Conservation (phyloP, 2,888 invertebrate genomes). For the Byasa hedistus region DNA sequence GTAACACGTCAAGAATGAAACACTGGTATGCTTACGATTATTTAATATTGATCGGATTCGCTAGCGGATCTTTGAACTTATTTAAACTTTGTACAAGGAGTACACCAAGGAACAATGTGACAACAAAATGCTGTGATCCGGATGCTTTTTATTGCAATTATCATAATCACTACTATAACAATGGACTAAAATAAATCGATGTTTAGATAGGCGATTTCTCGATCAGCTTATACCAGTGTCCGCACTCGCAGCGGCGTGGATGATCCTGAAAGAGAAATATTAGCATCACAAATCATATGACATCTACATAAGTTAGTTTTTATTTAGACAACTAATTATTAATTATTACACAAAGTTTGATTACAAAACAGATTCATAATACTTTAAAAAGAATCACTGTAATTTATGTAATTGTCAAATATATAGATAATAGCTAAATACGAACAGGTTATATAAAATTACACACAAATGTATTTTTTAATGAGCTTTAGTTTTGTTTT, state of each 20-base stretch:
- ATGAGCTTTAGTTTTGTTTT: too few relatives aligned
- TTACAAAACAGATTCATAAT: too few relatives aligned
- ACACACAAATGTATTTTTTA: too few relatives aligned
- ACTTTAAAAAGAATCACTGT: too few relatives aligned
- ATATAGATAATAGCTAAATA: too few relatives aligned
- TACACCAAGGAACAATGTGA: conserved; percentile 49
- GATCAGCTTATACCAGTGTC: conserved; percentile 96
- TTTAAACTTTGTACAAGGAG: conserved; percentile 41
- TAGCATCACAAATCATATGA: not conserved
- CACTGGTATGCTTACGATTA: conserved; percentile 70
- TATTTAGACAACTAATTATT: too few relatives aligned
- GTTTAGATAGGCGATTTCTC: conserved; percentile 86
- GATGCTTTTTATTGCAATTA: conserved; percentile 58
- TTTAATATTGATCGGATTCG: conserved; percentile 54
- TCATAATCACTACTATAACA: conserved; percentile 59
- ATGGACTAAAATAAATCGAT: conserved; percentile 59
- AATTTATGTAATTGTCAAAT: too few relatives aligned
- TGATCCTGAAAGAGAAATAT: conserved; percentile 81
- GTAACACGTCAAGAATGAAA: conserved; percentile 51
- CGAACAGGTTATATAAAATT: too few relatives aligned
- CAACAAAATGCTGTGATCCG: conserved; percentile 40
- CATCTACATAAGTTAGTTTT: not conserved
- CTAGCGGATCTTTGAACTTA: conserved; percentile 24
- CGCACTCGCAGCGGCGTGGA: conserved; percentile 96
- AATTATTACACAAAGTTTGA: too few relatives aligned